Base-by-base conservation (phyloP, 2,888 invertebrate species). In the Mesorhabditis belari region DNA sequence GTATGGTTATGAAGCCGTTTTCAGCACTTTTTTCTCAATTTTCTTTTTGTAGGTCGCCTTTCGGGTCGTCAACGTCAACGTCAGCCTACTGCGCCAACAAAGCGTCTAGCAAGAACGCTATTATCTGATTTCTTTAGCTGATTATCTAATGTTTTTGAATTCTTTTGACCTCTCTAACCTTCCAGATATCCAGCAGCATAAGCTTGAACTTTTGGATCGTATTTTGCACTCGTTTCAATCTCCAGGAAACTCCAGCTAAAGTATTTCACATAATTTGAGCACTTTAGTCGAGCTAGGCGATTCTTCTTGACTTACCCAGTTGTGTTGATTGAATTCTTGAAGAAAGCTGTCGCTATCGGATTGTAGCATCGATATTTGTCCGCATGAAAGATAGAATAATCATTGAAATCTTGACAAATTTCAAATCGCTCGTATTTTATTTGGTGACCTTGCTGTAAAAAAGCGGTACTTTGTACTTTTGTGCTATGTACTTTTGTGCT, bases 141-240 rank as follows among this genome's bases (percentile, higher is more conserved):
- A n/a, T n/a, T n/a, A n/a, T n/a, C n/a, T n/a, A n/a, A n/a, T n/a
- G n/a, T n/a, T n/a, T n/a, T n/a, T n/a, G n/a, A n/a, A n/a, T n/a
- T n/a, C n/a, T n/a, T n/a, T n/a, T n/a, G n/a, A n/a, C n/a, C n/a
- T 35, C 12, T 35, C 55, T 12, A 19, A 57, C 77, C 79, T 57
- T 79, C 79, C 2, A 79, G 63, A 49, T 74, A 68, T 29, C 79
- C 79, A n/a, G 79, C 79, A 4, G 79, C 67, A 55, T 79, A 79
- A 3, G 79, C 79, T 58, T 77, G 77, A 12, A 74, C 58, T 49
- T 70, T 72, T 9, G 70, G 65, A 19, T 72, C 72, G 54, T 62
- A 66, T 12, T 63, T 62, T 26, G 63, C 58, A 49, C 66, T 67
- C 27, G 79, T 79, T 55, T 79, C 79, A 1, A 73, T 67, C 65